These are phyloP conservation scores for Melipona quadrifasciata DNA, from an alignment of 1,140 invertebrate species.

Conservation along the genomic window DNA sequence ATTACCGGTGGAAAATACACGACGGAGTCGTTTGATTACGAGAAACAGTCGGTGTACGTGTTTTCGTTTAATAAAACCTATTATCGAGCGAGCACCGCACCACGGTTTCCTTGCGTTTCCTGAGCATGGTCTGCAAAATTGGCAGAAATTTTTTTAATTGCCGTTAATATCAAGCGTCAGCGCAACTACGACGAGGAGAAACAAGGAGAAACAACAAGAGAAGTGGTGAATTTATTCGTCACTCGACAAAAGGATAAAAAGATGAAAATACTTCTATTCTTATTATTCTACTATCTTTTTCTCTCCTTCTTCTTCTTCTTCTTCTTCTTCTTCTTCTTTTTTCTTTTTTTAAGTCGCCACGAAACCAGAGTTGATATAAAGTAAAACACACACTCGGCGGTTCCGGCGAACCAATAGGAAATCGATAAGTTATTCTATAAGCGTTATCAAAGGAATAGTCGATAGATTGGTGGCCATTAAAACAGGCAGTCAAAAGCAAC, in stretches of 20 bases:
- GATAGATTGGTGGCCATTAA: conserved; percentile 42
- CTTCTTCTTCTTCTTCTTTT: neutral
- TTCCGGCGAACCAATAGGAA: conserved; percentile 56
- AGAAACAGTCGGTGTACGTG: neutral
- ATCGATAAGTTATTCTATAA: conserved; percentile 66
- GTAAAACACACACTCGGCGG: conserved; percentile 18
- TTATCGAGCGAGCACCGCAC: neutral
- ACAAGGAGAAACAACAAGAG: neutral
- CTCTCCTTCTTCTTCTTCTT: neutral
- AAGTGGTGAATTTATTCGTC: conserved; percentile 2
- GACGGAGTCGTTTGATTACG: neutral
- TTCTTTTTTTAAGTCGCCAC: conserved; percentile 34
- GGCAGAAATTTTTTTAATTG: neutral
- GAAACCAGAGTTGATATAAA: conserved; percentile 51
- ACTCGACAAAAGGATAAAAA: neutral
- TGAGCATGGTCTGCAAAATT: neutral
- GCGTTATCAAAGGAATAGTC: conserved; percentile 52
- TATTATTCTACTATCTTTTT: neutral
- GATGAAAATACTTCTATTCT: too few species aligned
- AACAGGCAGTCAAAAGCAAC: conserved; percentile 41
- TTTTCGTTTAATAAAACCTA: conserved; percentile 7
- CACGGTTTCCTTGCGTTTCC: neutral
- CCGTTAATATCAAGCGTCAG: neutral
- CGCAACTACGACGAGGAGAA: neutral
- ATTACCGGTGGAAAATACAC: neutral